Percentiles rank a stretch among this genome's conserved stretches.
Evolutionary conservation across 2,797 vertebrate species (phyloP).

Genomic region (Protonibea diacanthus): DNA sequence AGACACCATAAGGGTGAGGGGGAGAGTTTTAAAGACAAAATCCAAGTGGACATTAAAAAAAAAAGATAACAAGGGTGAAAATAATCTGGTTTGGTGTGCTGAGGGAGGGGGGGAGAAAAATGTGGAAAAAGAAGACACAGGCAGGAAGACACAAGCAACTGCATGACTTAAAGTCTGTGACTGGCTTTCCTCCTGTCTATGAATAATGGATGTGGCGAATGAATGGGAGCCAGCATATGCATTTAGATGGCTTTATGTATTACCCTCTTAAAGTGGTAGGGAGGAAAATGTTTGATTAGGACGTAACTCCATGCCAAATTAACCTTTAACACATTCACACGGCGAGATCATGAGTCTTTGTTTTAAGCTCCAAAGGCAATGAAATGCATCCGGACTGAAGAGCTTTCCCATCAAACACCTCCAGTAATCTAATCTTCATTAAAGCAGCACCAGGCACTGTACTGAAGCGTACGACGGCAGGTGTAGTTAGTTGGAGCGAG

Average conservation of each 20-base stretch:
- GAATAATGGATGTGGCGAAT: constrained; percentile 75
- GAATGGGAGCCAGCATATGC: constrained; percentile 70
- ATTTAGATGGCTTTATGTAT: constrained; percentile 76
- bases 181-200: constrained; percentile 64
- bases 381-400: constrained; percentile 30
- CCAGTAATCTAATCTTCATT: constrained; percentile 25
- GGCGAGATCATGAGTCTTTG: constrained; percentile 26
- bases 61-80: constrained; percentile 24
- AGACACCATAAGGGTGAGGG: neutral
- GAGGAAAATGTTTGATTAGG: constrained; percentile 66
- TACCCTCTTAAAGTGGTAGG: constrained; percentile 58
- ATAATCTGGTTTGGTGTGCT: constrained; percentile 22
- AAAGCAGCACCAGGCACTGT: neutral
- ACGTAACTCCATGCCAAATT: constrained; percentile 71
- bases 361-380: constrained; percentile 46
- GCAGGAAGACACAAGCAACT: constrained; percentile 44
- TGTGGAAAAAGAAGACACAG: neutral
- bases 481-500: neutral
- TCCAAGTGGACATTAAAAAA: constrained; percentile 42
- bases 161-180: constrained; percentile 58
- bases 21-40: constrained; percentile 55
- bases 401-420: constrained; percentile 33
- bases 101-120: neutral
- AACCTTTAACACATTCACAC: constrained; percentile 67
- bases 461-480: neutral